Base-by-base conservation (phyloP, 1,140 invertebrate species). In the Bactericera cockerelli region DNA sequence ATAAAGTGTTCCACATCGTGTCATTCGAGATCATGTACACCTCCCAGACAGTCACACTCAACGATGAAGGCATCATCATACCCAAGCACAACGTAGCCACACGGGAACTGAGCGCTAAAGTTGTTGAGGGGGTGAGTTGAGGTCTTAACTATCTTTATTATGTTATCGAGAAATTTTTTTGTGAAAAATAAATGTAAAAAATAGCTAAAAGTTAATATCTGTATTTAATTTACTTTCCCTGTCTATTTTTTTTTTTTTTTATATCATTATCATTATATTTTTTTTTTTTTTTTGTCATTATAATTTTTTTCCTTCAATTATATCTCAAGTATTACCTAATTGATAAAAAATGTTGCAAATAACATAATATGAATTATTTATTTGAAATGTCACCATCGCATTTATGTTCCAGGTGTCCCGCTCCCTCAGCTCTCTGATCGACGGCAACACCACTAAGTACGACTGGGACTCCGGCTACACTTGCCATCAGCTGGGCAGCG, bases 401-500 rank as follows among this genome's bases (percentile, higher is more conserved):
- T 31, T 31, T 13, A 31, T 13, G 4, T 31, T 31, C 28, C 28
- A 31, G 28, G 67, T 78, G 57, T 92, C 92, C 68, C 80, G 93
- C 55, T 86, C 84, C 55, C 77, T 93, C 56, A 95, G 98, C 77
- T 86, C 91, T n/a, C 76, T 99, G 8, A 79, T 99, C 58, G 97
- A 99, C 79, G 94, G 93, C 2, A 89, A 98, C 67, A 90, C 80
- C 26, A 80, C 84, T 63, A 84, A 89, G 70, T 99, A 99, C 74
- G 93, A 98, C 76, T 98, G 94, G 94, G 94, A 99, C 72, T 90
- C 85, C 62, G 93, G 96, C 54, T 99, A 98, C 72, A 98, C 94
- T 1, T 98, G 94, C 72, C 96, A 99, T 78, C 95, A 99, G 74
- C 75, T 99, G 36, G 93, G 94, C 62, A 93, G 87, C 67, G 94